Evolutionary conservation across 2,797 vertebrate genomes (phyloP), one percentile per base, ranked within the genome.

Genomic region (Enteromius fasciolatus): DNA sequence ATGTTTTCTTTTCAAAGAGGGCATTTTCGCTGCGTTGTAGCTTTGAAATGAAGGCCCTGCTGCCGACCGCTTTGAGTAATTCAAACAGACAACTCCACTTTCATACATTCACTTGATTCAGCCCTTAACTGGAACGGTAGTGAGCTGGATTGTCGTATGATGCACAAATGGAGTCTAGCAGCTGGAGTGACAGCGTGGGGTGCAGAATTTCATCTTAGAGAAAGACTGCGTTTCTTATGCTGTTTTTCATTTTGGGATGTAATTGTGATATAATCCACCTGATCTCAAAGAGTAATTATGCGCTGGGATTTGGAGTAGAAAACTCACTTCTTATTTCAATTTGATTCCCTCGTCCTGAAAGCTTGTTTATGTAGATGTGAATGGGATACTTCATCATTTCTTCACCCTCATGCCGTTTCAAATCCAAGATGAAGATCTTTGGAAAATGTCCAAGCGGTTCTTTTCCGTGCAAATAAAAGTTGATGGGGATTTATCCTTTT

Each of bases 81-180:
- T 59, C 48, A 73, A 50, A 63, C 41, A 18, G 68, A 36, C 44
- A 50, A 25, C 41, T 50, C 44, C 10, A 59, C 78, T 80, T 80
- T 80, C 57, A 73, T 72, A 25, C 39, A 11, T 64, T 73, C 17
- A 4, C 50, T 73, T 64, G 39, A 73, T 81, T 73, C 41, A 64
- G 41, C 36, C 39, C 11, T 57, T 70, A 48, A 66, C 28, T 23
- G 46, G 63, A 78, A 23, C 9, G 17, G 18, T 33, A n/a, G 41
- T n/a, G 59, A 77, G 76, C 76, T 61, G 36, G 50, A 61, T 61
- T 63, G 20, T 10, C 4, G 23, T 23, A 15, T 33, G 57, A 23
- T 23, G 41, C 18, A 50, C 39, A 23, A 59, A 70, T 80, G 25
- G 17, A 61, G 39, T 70, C 39, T 15, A 80, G 72, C 78, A 80